These are phyloP conservation scores for Drosophila colorata DNA, from an alignment of 2,888 invertebrate species.

Conservation along the genomic window DNA sequence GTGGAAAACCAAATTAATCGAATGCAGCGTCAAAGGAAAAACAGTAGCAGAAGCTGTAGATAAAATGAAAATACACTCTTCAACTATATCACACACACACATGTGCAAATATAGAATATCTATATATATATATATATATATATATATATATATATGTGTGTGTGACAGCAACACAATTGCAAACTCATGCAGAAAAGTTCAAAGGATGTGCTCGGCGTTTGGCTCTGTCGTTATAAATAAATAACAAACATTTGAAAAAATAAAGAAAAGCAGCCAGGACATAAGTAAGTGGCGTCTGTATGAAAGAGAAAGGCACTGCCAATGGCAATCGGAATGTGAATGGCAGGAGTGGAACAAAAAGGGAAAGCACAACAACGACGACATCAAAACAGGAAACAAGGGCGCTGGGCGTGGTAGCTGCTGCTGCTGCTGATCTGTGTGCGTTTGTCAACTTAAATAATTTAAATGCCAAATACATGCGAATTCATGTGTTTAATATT, in stretches of 20 bases:
- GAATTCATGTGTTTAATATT: conserved; percentile 69
- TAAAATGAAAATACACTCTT: conserved; percentile 22
- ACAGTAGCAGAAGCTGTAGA: conserved; percentile 18
- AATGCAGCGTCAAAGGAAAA: conserved; percentile 61
- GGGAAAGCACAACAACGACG: conserved; percentile 40
- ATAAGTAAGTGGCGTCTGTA: conserved; percentile 36
- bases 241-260: conserved; percentile 71
- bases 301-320: conserved; percentile 45
- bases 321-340: conserved; percentile 6
- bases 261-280: conserved; percentile 39
- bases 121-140: neutral
- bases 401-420: conserved; percentile 38
- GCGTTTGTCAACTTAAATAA: conserved; percentile 75
- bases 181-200: conserved; percentile 75
- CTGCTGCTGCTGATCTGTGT: conserved; percentile 10
- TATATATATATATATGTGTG: conserved; percentile 8
- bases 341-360: conserved; percentile 14
- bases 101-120: no score
- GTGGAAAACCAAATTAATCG: conserved; percentile 61
- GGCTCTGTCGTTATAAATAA: conserved; percentile 73
- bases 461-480: conserved; percentile 71
- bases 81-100: conserved; percentile 15
- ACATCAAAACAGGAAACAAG: conserved; percentile 57
- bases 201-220: conserved; percentile 63
- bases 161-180: conserved; percentile 55